These are phyloP conservation scores for Formica exsecta DNA, from an alignment of 1,140 invertebrate genomes.

Conservation along the genomic window DNA sequence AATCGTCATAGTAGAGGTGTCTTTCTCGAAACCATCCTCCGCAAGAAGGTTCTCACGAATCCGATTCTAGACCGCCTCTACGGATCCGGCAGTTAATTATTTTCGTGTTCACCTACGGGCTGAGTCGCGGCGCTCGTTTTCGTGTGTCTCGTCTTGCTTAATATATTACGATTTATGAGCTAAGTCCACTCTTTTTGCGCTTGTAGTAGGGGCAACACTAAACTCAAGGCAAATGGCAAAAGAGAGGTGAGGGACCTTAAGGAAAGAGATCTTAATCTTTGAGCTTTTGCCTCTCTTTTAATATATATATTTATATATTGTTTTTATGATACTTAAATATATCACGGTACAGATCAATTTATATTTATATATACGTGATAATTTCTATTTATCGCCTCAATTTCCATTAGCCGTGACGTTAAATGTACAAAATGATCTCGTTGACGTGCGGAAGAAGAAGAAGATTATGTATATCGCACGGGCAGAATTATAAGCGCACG, in stretches of 20 bases:
- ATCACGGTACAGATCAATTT: not conserved
- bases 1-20: constrained; percentile 23
- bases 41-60: constrained; percentile 38
- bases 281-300: not conserved
- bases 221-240: not conserved
- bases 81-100: constrained; percentile 57
- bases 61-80: constrained; percentile 36
- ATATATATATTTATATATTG: not conserved
- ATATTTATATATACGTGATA: not conserved
- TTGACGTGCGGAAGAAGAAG: constrained; percentile 74
- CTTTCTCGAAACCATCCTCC: constrained; percentile 26
- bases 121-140: constrained; percentile 26
- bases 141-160: constrained; percentile 44
- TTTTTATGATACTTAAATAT: not conserved
- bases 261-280: not conserved
- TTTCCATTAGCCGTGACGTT: constrained; percentile 42
- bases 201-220: not conserved
- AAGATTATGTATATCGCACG: constrained; percentile 75
- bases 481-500: constrained; percentile 78
- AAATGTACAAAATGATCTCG: constrained; percentile 23
- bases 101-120: constrained; percentile 48
- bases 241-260: not conserved
- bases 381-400: not conserved
- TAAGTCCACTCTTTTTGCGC: constrained; percentile 3
- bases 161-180: constrained; percentile 43